Evolutionary conservation across 2,888 invertebrate species (phyloP).

Genomic region (Athalia circularis): DNA sequence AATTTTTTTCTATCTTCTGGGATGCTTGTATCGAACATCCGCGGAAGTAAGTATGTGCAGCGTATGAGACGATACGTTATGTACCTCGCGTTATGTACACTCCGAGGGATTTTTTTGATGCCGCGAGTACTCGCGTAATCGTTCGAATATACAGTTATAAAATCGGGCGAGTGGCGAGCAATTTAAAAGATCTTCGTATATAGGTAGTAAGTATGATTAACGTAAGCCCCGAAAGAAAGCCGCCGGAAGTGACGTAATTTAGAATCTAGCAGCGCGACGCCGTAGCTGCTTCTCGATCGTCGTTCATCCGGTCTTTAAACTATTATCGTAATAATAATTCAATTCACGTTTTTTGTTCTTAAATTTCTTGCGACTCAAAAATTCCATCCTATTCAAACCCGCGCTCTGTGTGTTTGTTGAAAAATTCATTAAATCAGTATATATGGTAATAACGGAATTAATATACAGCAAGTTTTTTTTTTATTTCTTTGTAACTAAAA

Average conservation of each 20-base stretch:
- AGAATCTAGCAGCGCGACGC: slow-evolving; percentile 13
- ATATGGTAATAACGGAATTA: too few relatives aligned
- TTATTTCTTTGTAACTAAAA: too few relatives aligned
- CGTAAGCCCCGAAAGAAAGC: neutral
- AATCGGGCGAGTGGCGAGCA: neutral
- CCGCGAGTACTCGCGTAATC: neutral
- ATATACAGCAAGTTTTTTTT: too few relatives aligned
- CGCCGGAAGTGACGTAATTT: slow-evolving; percentile 32
- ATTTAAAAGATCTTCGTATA: slow-evolving; percentile 3
- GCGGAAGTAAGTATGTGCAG: too few relatives aligned
- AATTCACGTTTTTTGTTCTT: neutral
- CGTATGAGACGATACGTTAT: too few relatives aligned
- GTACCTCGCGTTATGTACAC: too few relatives aligned
- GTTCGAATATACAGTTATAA: slow-evolving; percentile 21
- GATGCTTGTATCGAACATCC: too few relatives aligned
- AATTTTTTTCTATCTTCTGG: too few relatives aligned
- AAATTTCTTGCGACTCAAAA: neutral
- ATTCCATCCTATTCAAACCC: too few relatives aligned
- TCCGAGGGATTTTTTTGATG: too few relatives aligned
- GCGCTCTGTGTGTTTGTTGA: too few relatives aligned
- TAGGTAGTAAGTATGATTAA: slow-evolving; percentile 13
- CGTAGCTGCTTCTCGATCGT: neutral
- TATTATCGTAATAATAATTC: neutral
- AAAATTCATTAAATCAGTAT: too few relatives aligned
- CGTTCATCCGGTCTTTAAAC: slow-evolving; percentile 18